phyloP scores from a whole-genome alignment of 2,888 invertebrate species.

The Argynnis bischoffii region DNA sequence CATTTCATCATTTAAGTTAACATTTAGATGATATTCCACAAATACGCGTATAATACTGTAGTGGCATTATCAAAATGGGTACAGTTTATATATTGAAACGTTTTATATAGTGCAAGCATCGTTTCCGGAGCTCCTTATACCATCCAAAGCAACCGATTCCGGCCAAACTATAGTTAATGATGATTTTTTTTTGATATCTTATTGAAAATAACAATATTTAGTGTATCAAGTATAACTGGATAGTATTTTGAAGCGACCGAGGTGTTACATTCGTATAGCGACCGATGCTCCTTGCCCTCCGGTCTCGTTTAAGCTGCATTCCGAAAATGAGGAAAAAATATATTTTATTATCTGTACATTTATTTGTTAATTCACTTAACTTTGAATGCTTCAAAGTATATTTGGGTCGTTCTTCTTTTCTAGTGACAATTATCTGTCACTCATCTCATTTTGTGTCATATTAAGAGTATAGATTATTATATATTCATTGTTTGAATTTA shows the following conservation, averaged over 20 bases:
- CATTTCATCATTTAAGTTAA: neutral
- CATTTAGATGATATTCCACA: neutral
- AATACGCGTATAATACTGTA: conserved; percentile 37
- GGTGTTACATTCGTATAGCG: conserved; percentile 50
- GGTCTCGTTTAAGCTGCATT: conserved; percentile 78
- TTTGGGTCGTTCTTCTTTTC: too few relatives aligned
- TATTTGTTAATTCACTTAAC: neutral
- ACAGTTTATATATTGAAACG: conserved; percentile 48
- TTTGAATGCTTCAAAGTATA: too few relatives aligned
- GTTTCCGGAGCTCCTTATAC: conserved; percentile 43
- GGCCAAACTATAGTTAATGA: conserved; percentile 5
- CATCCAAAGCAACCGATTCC: conserved; percentile 18
- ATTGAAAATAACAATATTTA: neutral
- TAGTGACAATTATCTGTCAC: too few relatives aligned
- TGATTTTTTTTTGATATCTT: neutral
- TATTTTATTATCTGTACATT: conserved; percentile 29
- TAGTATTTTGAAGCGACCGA: conserved; percentile 49
- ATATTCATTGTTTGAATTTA: too few relatives aligned
- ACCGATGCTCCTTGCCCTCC: conserved; percentile 55
- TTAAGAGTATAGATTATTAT: too few relatives aligned
- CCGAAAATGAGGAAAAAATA: conserved; percentile 52
- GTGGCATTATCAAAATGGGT: conserved; percentile 66
- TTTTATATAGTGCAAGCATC: conserved; percentile 56
- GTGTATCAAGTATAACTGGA: conserved; percentile 32
- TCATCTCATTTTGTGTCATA: too few relatives aligned